These are phyloP conservation scores for Dioctria rufipes DNA, from an alignment of 2,888 invertebrate species.

Conservation along the genomic window DNA sequence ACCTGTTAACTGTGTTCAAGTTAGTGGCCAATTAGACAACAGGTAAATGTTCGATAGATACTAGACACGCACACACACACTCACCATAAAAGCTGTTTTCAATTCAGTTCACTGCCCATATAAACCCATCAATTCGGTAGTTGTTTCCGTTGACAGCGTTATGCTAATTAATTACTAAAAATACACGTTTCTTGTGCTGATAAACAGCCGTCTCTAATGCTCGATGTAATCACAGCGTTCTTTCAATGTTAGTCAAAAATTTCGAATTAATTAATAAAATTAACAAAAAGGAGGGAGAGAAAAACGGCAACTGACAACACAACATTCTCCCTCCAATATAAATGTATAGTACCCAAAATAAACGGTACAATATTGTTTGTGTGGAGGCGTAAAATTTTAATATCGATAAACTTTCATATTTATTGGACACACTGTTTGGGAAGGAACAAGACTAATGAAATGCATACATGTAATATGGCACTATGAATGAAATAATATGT, in stretches of 20 bases:
- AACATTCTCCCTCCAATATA: slow-evolving; percentile 4
- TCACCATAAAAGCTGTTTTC: not conserved
- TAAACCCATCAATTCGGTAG: slow-evolving; percentile 44
- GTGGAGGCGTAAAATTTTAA: slow-evolving; percentile 26
- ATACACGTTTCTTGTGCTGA: slow-evolving; percentile 21
- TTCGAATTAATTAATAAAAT: slow-evolving; percentile 51
- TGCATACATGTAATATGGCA: no score
- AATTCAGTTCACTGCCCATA: not conserved
- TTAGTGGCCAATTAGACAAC: slow-evolving; percentile 9
- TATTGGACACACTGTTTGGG: not conserved
- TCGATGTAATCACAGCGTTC: slow-evolving; percentile 17
- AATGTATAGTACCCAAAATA: not conserved
- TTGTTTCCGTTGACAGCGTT: slow-evolving; percentile 39
- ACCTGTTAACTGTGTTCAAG: not conserved
- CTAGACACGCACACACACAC: no score
- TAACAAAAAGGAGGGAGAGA: slow-evolving; percentile 17
- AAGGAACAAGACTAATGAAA: not conserved
- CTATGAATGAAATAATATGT: no score
- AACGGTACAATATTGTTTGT: not conserved
- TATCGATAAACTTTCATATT: slow-evolving; percentile 44
- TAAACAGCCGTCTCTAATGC: slow-evolving; percentile 31
- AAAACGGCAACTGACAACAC: no score
- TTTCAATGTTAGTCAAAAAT: slow-evolving; percentile 36
- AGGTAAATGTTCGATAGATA: not conserved
- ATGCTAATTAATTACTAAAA: slow-evolving; percentile 49